Evolutionary conservation across 2,113 vertebrate genomes (phyloP), one percentile per base, ranked within the genome.

Genomic region (Caranx ignobilis): DNA sequence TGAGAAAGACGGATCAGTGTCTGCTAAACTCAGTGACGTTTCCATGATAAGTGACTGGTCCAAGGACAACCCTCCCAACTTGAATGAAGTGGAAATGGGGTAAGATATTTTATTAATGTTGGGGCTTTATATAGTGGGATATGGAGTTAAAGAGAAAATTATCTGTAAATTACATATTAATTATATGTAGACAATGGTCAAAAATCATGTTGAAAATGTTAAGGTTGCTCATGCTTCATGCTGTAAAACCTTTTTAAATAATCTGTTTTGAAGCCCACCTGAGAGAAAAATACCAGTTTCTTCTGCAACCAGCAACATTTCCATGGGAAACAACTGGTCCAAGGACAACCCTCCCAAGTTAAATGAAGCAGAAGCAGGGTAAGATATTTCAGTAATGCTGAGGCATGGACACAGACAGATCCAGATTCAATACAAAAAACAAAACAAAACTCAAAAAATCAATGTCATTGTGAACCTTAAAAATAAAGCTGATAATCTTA

Each of bases 41-140:
- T 64, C 62, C 11, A 12, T 16, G 12, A 45, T 9, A 19, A 77
- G 50, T 52, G 50, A 52, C 50, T 0, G 7, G 19, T 69, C 75
- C 11, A 77, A 11, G 11, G 11, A 19, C 3, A 5, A 18, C 0
- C 45, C 34, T 13, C 4, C 0, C 6, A n/a, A 1, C 55, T n/a
- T 61, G 7, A 43, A 2, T 3, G 0, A 61, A 16, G 34, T 0
- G n/a, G 2, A 8, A 41, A 10, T 0, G 0, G 12, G 56, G 65
- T 70, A 62, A 69, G 56, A 45, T n/a, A 47, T 19, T 52, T 52
- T 50, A 18, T 16, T 50, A 47, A 45, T 15, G 13, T 9, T 10
- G 9, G 41, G 5, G 1, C 13, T 71, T 50, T 5, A 18, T 21
- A 10, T 8, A 54, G 21, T 54, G n/a, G 8, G 3, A n/a, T 60